These are phyloP conservation scores for Apamea crenata DNA, from an alignment of 2,888 invertebrate genomes.

Conservation along the genomic window DNA sequence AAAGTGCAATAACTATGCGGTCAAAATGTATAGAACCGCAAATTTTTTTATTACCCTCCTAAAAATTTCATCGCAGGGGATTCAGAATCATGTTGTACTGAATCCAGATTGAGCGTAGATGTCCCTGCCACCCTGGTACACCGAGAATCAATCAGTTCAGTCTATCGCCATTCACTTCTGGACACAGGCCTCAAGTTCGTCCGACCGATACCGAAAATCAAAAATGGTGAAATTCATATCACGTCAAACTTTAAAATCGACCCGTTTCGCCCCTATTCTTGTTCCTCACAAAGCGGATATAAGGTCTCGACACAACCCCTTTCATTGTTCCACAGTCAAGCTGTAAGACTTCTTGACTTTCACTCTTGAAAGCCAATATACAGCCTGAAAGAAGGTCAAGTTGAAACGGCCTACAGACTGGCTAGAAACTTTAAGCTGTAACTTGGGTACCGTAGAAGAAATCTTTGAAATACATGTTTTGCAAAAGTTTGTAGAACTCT, in stretches of 20 bases:
- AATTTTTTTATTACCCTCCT: no score
- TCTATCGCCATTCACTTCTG: neutral
- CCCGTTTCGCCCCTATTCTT: neutral
- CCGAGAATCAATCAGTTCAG: no score
- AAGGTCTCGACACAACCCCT: conserved; percentile 15
- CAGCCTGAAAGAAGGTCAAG: conserved; percentile 15
- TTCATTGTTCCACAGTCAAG: conserved; percentile 32
- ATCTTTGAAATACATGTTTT: neutral
- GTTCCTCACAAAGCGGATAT: conserved; percentile 15
- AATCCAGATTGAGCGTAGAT: no score
- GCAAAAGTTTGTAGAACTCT: neutral
- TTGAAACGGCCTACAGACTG: neutral
- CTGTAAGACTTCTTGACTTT: conserved; percentile 27
- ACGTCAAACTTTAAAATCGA: neutral
- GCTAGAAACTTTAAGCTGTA: neutral
- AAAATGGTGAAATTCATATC: neutral
- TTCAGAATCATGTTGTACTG: no score
- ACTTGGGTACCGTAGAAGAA: neutral
- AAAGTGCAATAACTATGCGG: no score
- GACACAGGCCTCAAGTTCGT: neutral
- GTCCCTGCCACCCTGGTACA: no score
- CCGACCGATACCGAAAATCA: neutral
- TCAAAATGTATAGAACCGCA: no score
- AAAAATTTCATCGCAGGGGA: no score
- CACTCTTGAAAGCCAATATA: neutral